Evolutionary conservation across 2,113 vertebrate species (phyloP).

Genomic region (Orthonyx spaldingii): DNA sequence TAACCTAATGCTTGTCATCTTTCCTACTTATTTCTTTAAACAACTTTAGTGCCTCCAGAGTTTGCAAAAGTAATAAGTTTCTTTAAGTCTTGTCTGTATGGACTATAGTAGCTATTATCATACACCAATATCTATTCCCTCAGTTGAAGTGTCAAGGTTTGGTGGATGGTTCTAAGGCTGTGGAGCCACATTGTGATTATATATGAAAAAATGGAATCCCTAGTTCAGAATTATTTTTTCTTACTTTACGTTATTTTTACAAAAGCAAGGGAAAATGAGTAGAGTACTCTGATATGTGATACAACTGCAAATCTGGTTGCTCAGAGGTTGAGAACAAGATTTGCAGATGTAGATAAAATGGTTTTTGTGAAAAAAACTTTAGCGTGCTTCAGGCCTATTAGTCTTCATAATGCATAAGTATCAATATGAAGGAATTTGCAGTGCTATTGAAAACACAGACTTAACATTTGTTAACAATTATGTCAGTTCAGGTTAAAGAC

Average conservation of each 20-base stretch:
- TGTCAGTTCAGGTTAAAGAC: neutral
- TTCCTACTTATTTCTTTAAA: neutral
- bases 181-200: neutral
- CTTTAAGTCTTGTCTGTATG: neutral
- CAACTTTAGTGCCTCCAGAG: neutral
- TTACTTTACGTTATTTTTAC: neutral
- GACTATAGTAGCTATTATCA: neutral
- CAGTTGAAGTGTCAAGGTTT: neutral
- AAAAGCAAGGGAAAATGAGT: neutral
- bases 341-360: neutral
- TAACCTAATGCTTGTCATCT: neutral
- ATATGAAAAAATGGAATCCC: neutral
- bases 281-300: neutral
- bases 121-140: neutral
- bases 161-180: neutral
- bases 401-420: neutral
- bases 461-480: neutral
- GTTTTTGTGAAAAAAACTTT: neutral
- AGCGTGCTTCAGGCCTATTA: neutral
- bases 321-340: neutral
- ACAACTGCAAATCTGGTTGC: neutral
- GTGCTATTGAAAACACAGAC: neutral
- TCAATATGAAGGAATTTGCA: neutral
- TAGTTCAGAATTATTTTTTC: neutral
- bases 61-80: neutral